Evolutionary conservation across 2,888 invertebrate genomes (phyloP), one percentile per base, ranked within the genome.

Genomic region (Iphiclides podalirius): DNA sequence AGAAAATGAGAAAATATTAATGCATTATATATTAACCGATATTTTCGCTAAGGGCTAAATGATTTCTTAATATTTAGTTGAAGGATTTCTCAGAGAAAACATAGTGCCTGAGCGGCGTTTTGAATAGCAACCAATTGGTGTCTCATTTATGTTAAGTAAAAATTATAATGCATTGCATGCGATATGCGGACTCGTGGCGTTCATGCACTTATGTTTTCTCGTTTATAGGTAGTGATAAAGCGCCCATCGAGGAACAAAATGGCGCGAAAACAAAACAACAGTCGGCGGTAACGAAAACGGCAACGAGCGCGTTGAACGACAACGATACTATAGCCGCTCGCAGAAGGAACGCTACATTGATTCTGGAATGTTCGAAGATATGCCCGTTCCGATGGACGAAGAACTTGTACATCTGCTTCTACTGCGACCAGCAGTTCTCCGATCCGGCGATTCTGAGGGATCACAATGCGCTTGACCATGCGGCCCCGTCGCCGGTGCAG

Each of bases 301-400:
- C 55, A 41, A 52, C 63, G 43, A 64, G 61, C 49, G 56, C 61
- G 52, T n/a, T 60, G 13, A 55, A 53, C 43, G 63, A 68, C 33
- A 49, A 52, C 1, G 71, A 77, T 15, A 68, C 73, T 38, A 60
- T 75, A 28, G 72, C 68, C 61, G 65, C 68, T 47, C 75, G 73
- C 52, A 79, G 70, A 62, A 71, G 63, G 51, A 72, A 80, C 17
- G 73, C 79, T 0, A 57, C 59, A 8, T 64, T 70, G 23, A 65
- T 87, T 3, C 59, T 88, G 47, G 77, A 86, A 59, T 68, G 57
- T 35, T 69, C 86, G 4, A 79, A 66, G 53, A 72, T 87, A 58
- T 82, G 78, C 45, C 87, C 87, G 0, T 88, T 87, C 56, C 75
- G 69, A 59, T 86, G 87, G 87, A 70, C 64, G 64, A 85, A 77